Evolutionary conservation across 2,888 invertebrate genomes (phyloP), one percentile per base, ranked within the genome.

Genomic region (Disparrhopalites patrizii): DNA sequence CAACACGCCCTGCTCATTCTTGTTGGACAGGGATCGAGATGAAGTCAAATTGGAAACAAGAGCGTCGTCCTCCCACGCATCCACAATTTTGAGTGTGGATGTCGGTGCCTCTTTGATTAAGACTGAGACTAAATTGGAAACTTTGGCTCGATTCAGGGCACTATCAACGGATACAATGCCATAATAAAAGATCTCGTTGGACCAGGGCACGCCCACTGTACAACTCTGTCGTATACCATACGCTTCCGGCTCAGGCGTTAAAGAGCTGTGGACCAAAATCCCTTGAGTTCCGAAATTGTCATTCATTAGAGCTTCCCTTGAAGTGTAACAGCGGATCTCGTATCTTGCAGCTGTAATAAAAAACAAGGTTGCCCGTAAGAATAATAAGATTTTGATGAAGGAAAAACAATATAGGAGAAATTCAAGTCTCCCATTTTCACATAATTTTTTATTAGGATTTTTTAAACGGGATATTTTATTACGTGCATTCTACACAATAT

Each of bases 171-270:
- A 75, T 2, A 77, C 75, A 8, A 77, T 72, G 36, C 76, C 77
- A 67, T 77, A 77, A 70, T 76, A 77, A 64, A 77, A 76, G 30
- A 75, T 72, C 55, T 77, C 74, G 47, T 77, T 77, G 18, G 76
- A 70, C 75, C 76, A 76, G 5, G 77, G 77, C 13, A 73, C 76
- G 10, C 73, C 76, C 28, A 76, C 76, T 38, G 73, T 76, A 62
- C 72, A 74, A 61, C 71, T 75, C 66, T 77, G 76, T 28, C 73
- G 68, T 15, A 69, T 72, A 51, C 78, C 78, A 62, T 66, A 71
- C 54, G 68, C 70, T 58, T 73, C 74, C 8, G 77, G 77, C 23
- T 65, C 70, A 13, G 76, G 76, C 33, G 75, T 74, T 18, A 77
- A 69, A 18, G 73, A 71, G 51, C 73, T 72, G 62, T 76, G 76